A percentile compares a stretch with the other conserved stretches of the same genome.
Evolutionary conservation across 2,797 vertebrate species (phyloP).

Genomic region (Pelodytes ibericus): DNA sequence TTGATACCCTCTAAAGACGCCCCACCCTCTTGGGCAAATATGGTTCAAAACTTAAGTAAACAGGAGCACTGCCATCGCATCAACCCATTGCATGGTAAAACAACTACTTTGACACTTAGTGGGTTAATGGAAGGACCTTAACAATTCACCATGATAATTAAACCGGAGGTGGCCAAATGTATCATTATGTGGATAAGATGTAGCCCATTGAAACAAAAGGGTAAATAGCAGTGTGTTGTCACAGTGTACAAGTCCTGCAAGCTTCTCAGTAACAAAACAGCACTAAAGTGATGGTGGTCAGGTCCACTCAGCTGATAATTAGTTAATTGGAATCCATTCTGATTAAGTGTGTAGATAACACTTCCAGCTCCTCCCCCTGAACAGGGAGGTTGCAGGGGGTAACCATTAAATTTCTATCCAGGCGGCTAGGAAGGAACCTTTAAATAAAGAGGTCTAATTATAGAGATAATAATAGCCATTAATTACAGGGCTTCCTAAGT

Average conservation of each 20-base stretch:
- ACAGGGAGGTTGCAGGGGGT: slow-evolving; percentile 54
- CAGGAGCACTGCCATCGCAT: too few relatives aligned
- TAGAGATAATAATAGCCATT: slow-evolving; percentile 56
- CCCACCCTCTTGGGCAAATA: too few relatives aligned
- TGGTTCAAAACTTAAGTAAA: too few relatives aligned
- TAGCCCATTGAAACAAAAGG: background rate
- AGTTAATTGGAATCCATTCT: slow-evolving; percentile 53
- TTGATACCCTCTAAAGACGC: too few relatives aligned
- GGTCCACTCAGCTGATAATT: slow-evolving; percentile 44
- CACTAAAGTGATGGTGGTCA: slow-evolving; percentile 32
- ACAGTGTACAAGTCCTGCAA: background rate
- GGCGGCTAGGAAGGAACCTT: slow-evolving; percentile 52
- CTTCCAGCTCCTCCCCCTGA: slow-evolving; percentile 39
- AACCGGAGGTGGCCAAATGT: background rate
- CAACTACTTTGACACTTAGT: too few relatives aligned
- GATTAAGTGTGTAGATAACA: slow-evolving; percentile 50
- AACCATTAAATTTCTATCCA: slow-evolving; percentile 54
- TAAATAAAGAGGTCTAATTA: slow-evolving; percentile 58
- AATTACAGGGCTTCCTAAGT: slow-evolving; percentile 52
- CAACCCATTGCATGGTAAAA: background rate
- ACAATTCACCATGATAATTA: background rate
- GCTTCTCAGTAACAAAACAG: background rate
- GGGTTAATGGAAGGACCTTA: background rate
- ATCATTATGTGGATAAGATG: background rate
- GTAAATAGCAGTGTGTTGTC: background rate